phyloP scores from a whole-genome alignment of 2,888 invertebrate genomes.

The Galerucella calmariensis region DNA sequence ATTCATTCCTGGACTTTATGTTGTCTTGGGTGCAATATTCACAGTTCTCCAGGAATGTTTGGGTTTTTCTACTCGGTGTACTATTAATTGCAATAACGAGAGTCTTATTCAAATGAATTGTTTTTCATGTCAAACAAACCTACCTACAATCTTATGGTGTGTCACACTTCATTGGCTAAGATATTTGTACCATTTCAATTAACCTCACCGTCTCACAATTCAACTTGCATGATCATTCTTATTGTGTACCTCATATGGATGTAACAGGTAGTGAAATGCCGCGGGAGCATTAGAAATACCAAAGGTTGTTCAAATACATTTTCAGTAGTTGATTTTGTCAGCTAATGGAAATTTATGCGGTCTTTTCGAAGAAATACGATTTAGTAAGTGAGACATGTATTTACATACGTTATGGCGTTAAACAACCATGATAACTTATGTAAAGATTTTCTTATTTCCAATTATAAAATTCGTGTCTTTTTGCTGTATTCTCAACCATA shows the following conservation, averaged over 20 bases:
- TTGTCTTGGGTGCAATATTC: no score
- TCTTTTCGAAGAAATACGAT: neutral
- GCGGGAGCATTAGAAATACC: constrained; percentile 23
- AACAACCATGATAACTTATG: neutral
- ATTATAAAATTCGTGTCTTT: no score
- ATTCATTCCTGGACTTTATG: no score
- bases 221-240: constrained; percentile 14
- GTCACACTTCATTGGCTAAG: constrained; percentile 22
- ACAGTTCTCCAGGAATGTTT: no score
- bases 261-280: constrained; percentile 19
- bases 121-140: neutral
- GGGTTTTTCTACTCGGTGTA: no score
- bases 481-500: no score
- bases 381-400: neutral
- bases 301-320: constrained; percentile 6
- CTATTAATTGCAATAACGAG: no score
- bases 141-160: neutral
- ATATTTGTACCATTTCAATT: constrained; percentile 29
- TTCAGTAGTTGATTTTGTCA: constrained; percentile 15
- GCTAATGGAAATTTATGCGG: neutral
- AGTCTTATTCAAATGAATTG: no score
- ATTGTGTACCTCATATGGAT: constrained; percentile 17
- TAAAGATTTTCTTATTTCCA: no score
- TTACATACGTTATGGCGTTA: neutral
- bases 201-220: constrained; percentile 17